Percentiles rank a stretch among this genome's conserved stretches.
Conservation (phyloP, 2,797 vertebrate genomes). For the Euthynnus affinis region DNA sequence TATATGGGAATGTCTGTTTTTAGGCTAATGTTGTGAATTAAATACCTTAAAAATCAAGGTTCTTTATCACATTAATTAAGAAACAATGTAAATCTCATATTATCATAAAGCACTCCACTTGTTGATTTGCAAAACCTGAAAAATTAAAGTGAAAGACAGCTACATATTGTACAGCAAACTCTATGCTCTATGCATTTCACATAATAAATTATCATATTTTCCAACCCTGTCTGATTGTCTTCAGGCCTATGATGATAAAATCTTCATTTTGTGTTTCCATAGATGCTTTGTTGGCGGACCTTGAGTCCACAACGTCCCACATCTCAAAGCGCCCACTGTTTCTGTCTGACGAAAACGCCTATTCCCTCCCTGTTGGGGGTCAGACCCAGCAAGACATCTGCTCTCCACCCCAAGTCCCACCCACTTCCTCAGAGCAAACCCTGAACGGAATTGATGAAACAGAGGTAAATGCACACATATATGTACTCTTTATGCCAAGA, state of each 20-base stretch:
- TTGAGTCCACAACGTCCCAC: constrained; percentile 97
- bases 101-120: not conserved
- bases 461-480: constrained; percentile 56
- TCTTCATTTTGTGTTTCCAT: constrained; percentile 30
- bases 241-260: not conserved
- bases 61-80: not conserved
- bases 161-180: not conserved
- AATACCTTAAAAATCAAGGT: not conserved
- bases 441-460: constrained; percentile 88
- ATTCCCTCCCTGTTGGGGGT: constrained; percentile 91
- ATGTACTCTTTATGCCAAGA: not conserved
- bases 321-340: constrained; percentile 95
- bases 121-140: not conserved
- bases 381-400: constrained; percentile 88
- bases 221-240: not conserved
- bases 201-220: not conserved
- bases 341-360: constrained; percentile 90
- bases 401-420: constrained; percentile 87
- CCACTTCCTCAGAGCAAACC: constrained; percentile 87
- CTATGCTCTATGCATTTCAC: not conserved
- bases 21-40: not conserved
- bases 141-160: not conserved
- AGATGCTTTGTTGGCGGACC: constrained; percentile 96
- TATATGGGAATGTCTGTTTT: not conserved
- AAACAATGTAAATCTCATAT: not conserved